Evolutionary conservation across 2,113 vertebrate species (phyloP), one percentile per base, ranked within the genome.

Genomic region (Progne subis): DNA sequence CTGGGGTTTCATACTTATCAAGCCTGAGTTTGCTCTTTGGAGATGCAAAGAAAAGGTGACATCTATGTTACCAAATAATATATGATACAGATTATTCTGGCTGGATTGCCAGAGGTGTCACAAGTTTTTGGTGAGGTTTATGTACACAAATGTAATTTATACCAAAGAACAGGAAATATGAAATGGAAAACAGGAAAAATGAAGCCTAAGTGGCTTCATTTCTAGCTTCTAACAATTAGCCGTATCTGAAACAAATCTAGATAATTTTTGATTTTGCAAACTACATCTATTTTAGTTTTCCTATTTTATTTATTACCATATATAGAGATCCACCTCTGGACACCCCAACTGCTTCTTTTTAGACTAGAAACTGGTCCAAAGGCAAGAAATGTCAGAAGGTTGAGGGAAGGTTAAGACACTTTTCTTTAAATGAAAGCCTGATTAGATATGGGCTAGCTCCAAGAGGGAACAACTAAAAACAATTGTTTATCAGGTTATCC

Each of bases 31-130:
- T 74, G 46, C n/a, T 77, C 63, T 88, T 93, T 53, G 29, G 12
- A 74, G 29, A 55, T 44, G 34, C 70, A 86, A 76, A 72, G 57
- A 46, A 90, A 86, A 76, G 57, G 50, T 86, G 56, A 77, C 46
- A 90, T 46, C 19, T 80, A 44, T 53, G 24, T 3, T 31, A 65
- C 10, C 16, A 75, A 72, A 76, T 68, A 88, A 67, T 61, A 60
- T 5, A 17, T 21, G 4, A 53, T 4, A 39, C 44, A 67, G 14
- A 56, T 68, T 79, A 60, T 52, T 72, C 28, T 92, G 34, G 12
- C 17, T 82, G 21, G 9, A 67, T 63, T 68, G 20, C 2, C 18
- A 68, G 49, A 85, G 11, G 2, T 64, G 18, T 47, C 18, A 72
- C 10, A 60, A 2, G 1, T 49, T 80, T 86, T 65, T 64, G 5